Conservation (phyloP, 1,140 invertebrate species). For the Bradynema listronoti region DNA sequence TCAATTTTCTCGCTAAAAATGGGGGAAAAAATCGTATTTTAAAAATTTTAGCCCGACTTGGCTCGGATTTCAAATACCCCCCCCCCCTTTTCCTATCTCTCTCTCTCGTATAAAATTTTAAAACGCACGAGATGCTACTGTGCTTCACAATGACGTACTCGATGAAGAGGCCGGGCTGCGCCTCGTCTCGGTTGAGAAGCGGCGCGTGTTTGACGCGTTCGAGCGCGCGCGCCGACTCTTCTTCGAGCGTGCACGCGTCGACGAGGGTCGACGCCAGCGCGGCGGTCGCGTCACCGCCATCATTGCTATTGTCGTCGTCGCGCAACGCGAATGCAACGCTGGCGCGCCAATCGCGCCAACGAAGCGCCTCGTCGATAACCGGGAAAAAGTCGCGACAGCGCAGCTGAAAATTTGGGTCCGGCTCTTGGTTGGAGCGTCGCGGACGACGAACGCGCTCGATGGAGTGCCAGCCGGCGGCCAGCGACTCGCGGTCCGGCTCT, state of each 20-base stretch:
- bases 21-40: too few species aligned
- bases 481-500: conserved; percentile 79
- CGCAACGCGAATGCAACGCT: too few species aligned
- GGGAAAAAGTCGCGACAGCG: conserved; percentile 22
- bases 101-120: conserved; percentile 2
- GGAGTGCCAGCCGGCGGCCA: conserved; percentile 81
- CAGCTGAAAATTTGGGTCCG: conserved; percentile 15
- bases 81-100: too few species aligned
- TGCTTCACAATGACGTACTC: conserved; percentile 55
- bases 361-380: conserved; percentile 46
- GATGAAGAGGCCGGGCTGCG: conserved; percentile 47
- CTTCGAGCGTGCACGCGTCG: too few species aligned
- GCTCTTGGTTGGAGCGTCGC: conserved; percentile 9
- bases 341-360: conserved; percentile 25
- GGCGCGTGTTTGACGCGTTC: too few species aligned
- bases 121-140: conserved; percentile 23
- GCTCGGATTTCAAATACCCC: too few species aligned
- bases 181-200: conserved; percentile 25
- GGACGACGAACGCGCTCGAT: conserved; percentile 51
- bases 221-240: too few species aligned
- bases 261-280: not conserved
- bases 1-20: conserved; percentile 45
- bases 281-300: not conserved
- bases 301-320: too few species aligned
- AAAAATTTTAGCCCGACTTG: too few species aligned